Conservation (phyloP, 2,797 vertebrate species). For the Ataeniobius toweri region DNA sequence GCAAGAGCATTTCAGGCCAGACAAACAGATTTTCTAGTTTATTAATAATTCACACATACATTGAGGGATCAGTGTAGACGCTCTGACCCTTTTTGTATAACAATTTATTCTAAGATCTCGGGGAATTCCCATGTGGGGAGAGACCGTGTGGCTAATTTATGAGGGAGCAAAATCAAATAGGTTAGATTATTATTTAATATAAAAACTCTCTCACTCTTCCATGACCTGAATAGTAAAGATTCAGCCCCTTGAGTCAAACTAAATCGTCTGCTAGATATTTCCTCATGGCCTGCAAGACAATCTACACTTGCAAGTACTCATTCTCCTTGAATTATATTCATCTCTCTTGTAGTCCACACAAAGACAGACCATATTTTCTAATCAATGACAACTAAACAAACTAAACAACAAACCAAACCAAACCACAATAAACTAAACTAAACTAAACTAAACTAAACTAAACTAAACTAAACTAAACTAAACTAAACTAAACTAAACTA, state of each 20-base stretch:
- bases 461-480: too few species aligned
- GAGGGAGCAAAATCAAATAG: conserved; percentile 43
- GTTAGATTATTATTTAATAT: conserved; percentile 51
- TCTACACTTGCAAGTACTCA: not conserved
- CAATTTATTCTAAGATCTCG: conserved; percentile 50
- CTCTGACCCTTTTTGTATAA: conserved; percentile 29
- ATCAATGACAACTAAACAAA: not conserved
- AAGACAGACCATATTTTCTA: not conserved
- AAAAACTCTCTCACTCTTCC: conserved; percentile 23
- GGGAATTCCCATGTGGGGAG: conserved; percentile 44
- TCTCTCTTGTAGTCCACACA: not conserved
- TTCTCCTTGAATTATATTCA: not conserved
- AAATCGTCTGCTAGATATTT: not conserved
- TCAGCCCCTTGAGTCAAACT: conserved; percentile 9
- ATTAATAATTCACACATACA: not conserved
- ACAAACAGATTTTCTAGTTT: conserved; percentile 8
- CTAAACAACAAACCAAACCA: not conserved
- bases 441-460: too few species aligned
- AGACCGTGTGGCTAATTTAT: conserved; percentile 35
- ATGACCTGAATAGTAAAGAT: conserved; percentile 22
- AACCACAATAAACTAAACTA: too few species aligned
- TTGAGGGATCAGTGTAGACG: conserved; percentile 24
- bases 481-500: too few species aligned
- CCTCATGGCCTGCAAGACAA: not conserved
- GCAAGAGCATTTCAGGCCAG: not conserved